A percentile compares a stretch with the other conserved stretches of the same genome.
phyloP scores from a whole-genome alignment of 1,140 invertebrate species.

The Ceratina japonica region DNA sequence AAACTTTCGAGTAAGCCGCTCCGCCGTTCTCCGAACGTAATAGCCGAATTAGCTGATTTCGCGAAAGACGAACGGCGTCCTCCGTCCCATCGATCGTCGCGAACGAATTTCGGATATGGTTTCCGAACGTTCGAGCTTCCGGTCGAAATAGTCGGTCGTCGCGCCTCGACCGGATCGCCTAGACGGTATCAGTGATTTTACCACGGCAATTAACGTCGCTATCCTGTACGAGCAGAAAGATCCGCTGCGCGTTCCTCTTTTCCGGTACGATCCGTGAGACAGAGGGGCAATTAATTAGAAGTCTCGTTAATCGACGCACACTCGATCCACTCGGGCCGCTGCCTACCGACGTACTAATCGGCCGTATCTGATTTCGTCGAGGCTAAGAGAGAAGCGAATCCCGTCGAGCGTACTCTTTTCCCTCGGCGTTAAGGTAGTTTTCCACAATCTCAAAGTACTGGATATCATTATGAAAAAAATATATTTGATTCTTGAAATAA shows the following conservation, averaged over 20 bases:
- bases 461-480: too few relatives aligned
- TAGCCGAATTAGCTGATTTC: not conserved
- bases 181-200: conserved; percentile 69
- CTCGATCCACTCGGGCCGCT: conserved; percentile 12
- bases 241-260: conserved; percentile 44
- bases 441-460: too few relatives aligned
- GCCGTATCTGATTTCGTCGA: not conserved
- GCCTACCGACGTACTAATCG: conserved; percentile 17
- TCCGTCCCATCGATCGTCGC: not conserved
- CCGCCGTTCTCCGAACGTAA: not conserved
- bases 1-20: not conserved
- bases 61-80: not conserved
- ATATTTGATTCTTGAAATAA: too few relatives aligned
- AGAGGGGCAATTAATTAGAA: conserved; percentile 44
- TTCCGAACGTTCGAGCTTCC: conserved; percentile 30
- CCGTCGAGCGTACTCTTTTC: not conserved
- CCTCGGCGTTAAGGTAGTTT: too few relatives aligned
- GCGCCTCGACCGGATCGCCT: conserved; percentile 42
- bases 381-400: too few relatives aligned
- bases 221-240: conserved; percentile 30
- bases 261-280: conserved; percentile 36
- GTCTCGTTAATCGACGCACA: conserved; percentile 46
- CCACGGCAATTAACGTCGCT: conserved; percentile 65
- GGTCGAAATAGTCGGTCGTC: conserved; percentile 53
- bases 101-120: too few relatives aligned